phyloP scores from a whole-genome alignment of 2,888 invertebrate genomes.

The Cheilosia vulpina region DNA sequence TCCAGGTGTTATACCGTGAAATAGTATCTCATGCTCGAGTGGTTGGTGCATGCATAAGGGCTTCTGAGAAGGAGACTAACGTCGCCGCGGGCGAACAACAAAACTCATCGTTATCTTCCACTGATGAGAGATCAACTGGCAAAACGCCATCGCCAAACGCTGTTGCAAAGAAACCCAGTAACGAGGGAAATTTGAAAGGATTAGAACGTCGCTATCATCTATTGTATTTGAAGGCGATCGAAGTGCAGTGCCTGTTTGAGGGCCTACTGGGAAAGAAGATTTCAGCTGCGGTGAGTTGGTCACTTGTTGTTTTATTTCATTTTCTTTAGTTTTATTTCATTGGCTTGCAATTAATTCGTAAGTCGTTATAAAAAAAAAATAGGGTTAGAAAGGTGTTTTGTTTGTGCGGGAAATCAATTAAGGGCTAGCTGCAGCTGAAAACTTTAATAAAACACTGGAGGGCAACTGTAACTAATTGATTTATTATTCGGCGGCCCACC shows the following conservation, averaged over 20 bases:
- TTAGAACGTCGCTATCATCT: slow-evolving; percentile 95
- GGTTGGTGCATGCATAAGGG: slow-evolving; percentile 91
- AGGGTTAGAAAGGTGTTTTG: background rate
- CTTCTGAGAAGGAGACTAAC: slow-evolving; percentile 85
- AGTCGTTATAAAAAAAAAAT: background rate
- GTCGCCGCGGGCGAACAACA: slow-evolving; percentile 77
- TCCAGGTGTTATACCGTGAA: slow-evolving; percentile 95
- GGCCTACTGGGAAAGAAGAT: slow-evolving; percentile 89
- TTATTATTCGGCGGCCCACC: no score
- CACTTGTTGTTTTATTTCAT: background rate
- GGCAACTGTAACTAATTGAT: no score
- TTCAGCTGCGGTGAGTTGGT: slow-evolving; percentile 85
- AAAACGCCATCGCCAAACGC: slow-evolving; percentile 77
- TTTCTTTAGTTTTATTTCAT: slow-evolving; percentile 2
- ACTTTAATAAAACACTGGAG: no score
- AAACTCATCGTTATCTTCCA: slow-evolving; percentile 79
- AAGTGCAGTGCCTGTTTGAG: slow-evolving; percentile 96
- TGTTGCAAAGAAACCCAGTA: slow-evolving; percentile 47
- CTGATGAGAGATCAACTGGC: slow-evolving; percentile 76
- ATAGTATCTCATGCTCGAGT: slow-evolving; percentile 95
- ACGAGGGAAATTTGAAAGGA: slow-evolving; percentile 84
- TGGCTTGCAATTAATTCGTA: background rate
- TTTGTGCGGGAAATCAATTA: no score
- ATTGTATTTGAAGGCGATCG: slow-evolving; percentile 93
- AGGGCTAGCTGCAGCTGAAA: no score